Evolutionary conservation across 2,888 invertebrate genomes (phyloP).

Genomic region (Synergus japonicus): DNA sequence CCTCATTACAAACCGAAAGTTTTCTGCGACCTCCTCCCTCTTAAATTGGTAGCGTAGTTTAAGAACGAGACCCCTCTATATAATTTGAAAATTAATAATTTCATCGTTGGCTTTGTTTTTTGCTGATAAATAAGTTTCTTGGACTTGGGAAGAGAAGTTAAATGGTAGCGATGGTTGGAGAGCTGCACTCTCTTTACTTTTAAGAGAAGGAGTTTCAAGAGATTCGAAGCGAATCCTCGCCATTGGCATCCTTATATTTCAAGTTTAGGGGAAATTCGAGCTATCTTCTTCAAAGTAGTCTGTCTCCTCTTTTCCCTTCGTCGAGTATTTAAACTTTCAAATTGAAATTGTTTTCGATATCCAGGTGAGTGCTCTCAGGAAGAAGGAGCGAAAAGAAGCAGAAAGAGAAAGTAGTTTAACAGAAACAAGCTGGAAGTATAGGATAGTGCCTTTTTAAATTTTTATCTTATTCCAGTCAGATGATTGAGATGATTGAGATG

Average conservation of each 20-base stretch:
- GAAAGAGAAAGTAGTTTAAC: not conserved
- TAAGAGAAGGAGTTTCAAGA: slow-evolving; percentile 6
- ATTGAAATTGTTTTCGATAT: slow-evolving; percentile 75
- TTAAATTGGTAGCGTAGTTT: no score
- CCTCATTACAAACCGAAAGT: no score
- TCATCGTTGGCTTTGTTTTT: not conserved
- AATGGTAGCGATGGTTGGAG: slow-evolving; percentile 3
- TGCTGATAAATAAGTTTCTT: not conserved
- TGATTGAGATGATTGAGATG: no score
- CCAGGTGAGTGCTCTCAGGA: slow-evolving; percentile 61
- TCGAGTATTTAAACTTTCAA: slow-evolving; percentile 73
- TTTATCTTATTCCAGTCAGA: no score
- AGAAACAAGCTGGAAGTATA: not conserved
- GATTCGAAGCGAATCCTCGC: slow-evolving; percentile 10
- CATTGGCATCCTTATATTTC: slow-evolving; percentile 67
- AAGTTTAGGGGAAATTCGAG: slow-evolving; percentile 72
- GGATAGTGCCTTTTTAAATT: no score
- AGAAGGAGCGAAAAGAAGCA: slow-evolving; percentile 19
- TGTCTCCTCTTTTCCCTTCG: slow-evolving; percentile 42
- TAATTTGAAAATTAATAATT: not conserved
- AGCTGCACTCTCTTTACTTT: slow-evolving; percentile 12
- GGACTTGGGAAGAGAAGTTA: not conserved
- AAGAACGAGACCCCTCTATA: not conserved
- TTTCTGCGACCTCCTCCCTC: no score
- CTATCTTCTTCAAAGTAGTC: slow-evolving; percentile 54